Evolutionary conservation across 2,797 vertebrate species (phyloP).

Genomic region (Neomorphus geoffroyi): DNA sequence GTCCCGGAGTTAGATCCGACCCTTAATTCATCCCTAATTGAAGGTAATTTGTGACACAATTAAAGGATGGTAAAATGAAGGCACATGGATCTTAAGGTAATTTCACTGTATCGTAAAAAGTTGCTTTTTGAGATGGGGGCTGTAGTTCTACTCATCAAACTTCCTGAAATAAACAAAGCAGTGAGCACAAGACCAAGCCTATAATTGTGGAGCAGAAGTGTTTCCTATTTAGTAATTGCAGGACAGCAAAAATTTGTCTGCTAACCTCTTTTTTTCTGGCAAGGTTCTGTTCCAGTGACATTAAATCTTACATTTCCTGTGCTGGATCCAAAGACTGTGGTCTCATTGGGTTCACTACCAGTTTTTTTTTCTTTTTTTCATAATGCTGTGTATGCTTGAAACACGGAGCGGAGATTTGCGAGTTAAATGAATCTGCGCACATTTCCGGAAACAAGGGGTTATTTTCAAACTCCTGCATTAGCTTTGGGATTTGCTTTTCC

Average conservation of each 20-base stretch:
- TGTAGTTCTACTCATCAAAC: not conserved
- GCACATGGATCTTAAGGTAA: not conserved
- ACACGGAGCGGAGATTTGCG: rapidly evolving
- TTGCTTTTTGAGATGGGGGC: not conserved
- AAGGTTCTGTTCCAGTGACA: slow-evolving; percentile 37
- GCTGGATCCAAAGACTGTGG: not conserved
- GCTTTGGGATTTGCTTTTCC: not conserved
- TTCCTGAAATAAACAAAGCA: not conserved
- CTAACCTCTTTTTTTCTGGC: not conserved
- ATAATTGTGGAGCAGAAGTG: not conserved
- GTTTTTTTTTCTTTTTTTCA: not conserved
- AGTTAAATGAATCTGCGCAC: not conserved
- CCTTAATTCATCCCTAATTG: not conserved
- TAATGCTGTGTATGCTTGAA: not conserved
- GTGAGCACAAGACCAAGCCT: not conserved
- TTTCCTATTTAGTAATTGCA: slow-evolving; percentile 19
- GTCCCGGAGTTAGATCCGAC: not conserved
- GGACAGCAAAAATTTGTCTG: not conserved
- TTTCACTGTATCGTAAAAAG: not conserved
- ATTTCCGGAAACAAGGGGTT: not conserved
- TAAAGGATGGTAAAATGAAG: not conserved
- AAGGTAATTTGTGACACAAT: not conserved
- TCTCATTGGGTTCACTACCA: not conserved
- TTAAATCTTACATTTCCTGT: slow-evolving; percentile 28
- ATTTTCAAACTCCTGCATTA: not conserved